Evolutionary conservation across 2,888 invertebrate genomes (phyloP), one percentile per base, ranked within the genome.

Genomic region (Eretmocerus hayati): DNA sequence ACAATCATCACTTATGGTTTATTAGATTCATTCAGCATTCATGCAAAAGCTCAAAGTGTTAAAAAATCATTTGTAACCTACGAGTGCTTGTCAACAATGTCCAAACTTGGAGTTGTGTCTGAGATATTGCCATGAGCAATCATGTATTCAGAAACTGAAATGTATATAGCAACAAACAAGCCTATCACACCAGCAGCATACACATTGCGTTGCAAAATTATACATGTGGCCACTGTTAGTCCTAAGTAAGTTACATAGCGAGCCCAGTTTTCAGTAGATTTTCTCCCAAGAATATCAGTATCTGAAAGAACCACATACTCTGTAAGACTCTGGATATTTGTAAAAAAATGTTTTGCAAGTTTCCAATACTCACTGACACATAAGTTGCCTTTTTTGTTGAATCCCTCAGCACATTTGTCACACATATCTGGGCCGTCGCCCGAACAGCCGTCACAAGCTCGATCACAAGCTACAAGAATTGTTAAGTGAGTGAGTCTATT

Each of bases 371-470:
- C 77, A 78, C 87, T 82, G 53, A 85, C 75, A 72, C 93, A 93
- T 56, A 87, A 77, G 54, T 85, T 85, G 50, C 87, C 85, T 56
- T 83, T 80, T 54, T 82, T 75, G 9, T 77, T 75, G 67, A 80
- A 90, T 5, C 85, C 89, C 15, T 78, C 73, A 0, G 86, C 84
- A 76, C 95, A 95, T 63, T 81, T 76, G 23, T 77, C 75, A 71
- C 95, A 95, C 83, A 90, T 87, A 68, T 94, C 92, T 0, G 92
- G 90, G 0, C 94, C 94, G 70, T 90, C 90, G 0, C 91, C 91
- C 44, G 81, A 79, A 66, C 95, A 95, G 1, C 85, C 84, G 39
- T 79, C 73, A 66, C 94, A 95, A 0, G 92, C 80, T 60, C 78
- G 81, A 71, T 94, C 91, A 73, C 95, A 95, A 42, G 78, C 81